phyloP scores from a whole-genome alignment of 1,140 invertebrate species.

The Hypsibius dujardini region DNA sequence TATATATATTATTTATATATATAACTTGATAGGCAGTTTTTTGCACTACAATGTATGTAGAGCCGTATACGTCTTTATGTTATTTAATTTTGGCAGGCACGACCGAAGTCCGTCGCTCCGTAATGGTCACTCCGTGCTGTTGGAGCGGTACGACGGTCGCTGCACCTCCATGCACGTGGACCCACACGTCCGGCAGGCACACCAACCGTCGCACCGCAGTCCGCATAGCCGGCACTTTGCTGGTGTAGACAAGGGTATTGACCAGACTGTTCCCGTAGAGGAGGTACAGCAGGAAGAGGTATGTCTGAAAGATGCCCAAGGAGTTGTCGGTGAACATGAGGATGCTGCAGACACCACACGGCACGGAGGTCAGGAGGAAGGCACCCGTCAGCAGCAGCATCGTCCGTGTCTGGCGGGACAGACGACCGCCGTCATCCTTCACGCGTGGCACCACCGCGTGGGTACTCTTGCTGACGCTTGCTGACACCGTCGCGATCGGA shows the following conservation, averaged over 20 bases:
- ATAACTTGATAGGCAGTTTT: too few species aligned
- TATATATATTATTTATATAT: too few species aligned
- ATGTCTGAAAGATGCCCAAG: not conserved
- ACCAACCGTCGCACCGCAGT: not conserved
- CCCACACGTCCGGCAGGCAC: not conserved
- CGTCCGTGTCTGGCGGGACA: not conserved
- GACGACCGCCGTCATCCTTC: too few species aligned
- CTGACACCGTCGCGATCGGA: not conserved
- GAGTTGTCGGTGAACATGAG: not conserved
- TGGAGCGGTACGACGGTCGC: too few species aligned
- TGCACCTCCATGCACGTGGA: too few species aligned
- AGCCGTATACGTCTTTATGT: too few species aligned
- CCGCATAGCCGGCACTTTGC: not conserved
- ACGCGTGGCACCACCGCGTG: too few species aligned
- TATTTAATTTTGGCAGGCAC: too few species aligned
- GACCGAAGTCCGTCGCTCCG: too few species aligned
- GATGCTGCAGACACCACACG: not conserved
- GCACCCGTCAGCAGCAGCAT: not conserved
- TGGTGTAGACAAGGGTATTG: not conserved
- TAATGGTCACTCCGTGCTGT: too few species aligned
- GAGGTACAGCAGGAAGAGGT: not conserved
- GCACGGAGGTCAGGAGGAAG: not conserved
- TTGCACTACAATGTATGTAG: too few species aligned
- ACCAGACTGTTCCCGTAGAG: constrained; percentile 5
- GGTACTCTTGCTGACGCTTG: not conserved